phyloP scores from a whole-genome alignment of 2,888 invertebrate genomes.

The Myopa testacea region DNA sequence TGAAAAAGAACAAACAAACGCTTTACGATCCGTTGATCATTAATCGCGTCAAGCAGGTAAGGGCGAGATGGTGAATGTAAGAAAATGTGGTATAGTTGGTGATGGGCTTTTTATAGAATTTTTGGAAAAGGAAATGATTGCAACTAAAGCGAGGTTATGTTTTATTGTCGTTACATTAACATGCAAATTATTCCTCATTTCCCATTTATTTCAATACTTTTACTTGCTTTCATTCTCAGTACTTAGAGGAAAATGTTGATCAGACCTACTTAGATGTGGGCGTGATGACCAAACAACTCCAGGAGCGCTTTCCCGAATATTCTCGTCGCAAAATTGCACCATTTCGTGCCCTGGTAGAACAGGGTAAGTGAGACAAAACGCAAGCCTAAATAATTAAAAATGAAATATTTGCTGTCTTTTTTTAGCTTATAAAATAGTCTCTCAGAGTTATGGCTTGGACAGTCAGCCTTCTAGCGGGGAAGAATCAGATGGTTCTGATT shows the following conservation, averaged over 20 bases:
- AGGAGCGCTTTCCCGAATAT: slow-evolving; percentile 82
- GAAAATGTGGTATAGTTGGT: background rate
- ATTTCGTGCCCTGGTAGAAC: slow-evolving; percentile 83
- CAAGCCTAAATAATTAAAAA: background rate
- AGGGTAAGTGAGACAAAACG: slow-evolving; percentile 61
- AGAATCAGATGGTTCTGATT: slow-evolving; percentile 71
- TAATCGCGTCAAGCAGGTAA: slow-evolving; percentile 72
- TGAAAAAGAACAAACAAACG: slow-evolving; percentile 62
- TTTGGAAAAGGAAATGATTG: slow-evolving; percentile 17
- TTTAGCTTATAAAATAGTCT: slow-evolving; percentile 78
- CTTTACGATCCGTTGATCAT: slow-evolving; percentile 72
- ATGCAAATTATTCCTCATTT: slow-evolving; percentile 22
- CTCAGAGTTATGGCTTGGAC: slow-evolving; percentile 76
- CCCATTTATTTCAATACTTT: background rate
- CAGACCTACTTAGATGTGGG: slow-evolving; percentile 85
- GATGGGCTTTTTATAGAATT: background rate
- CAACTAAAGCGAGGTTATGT: slow-evolving; percentile 54
- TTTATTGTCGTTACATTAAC: slow-evolving; percentile 38
- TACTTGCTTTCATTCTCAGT: slow-evolving; percentile 58
- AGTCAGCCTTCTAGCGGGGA: slow-evolving; percentile 68
- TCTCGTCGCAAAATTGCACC: slow-evolving; percentile 81
- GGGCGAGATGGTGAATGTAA: background rate
- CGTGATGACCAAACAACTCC: slow-evolving; percentile 84
- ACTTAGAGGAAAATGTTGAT: slow-evolving; percentile 83
- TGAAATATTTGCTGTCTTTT: slow-evolving; percentile 10